These are phyloP conservation scores for Morone saxatilis DNA, from an alignment of 2,113 vertebrate species.

Conservation along the genomic window DNA sequence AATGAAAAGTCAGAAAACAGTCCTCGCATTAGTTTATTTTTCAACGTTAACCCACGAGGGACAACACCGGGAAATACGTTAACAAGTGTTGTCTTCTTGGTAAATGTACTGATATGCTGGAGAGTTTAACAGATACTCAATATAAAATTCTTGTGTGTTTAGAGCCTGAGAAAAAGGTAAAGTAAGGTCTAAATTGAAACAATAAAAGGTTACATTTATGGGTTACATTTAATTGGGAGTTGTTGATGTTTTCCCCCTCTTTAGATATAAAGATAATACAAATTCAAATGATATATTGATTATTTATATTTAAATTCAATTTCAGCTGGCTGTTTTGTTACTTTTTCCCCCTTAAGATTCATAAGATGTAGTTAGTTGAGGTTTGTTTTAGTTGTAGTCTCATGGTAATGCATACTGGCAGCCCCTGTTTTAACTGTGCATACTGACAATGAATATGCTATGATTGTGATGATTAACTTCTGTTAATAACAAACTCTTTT, in stretches of 20 bases:
- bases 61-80: not conserved
- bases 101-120: not conserved
- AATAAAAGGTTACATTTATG: too few relatives aligned
- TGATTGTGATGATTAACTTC: slow-evolving; percentile 23
- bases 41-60: not conserved
- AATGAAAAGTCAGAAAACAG: not conserved
- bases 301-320: not conserved
- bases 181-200: not conserved
- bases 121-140: slow-evolving; percentile 8
- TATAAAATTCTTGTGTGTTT: slow-evolving; percentile 12
- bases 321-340: not conserved
- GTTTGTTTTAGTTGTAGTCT: not conserved
- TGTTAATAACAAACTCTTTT: not conserved
- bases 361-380: not conserved
- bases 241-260: not conserved
- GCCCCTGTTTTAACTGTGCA: not conserved
- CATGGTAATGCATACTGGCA: not conserved
- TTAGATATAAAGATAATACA: not conserved
- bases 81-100: not conserved
- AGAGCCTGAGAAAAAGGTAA: not conserved
- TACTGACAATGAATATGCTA: not conserved
- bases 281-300: slow-evolving; percentile 4
- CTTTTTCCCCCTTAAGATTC: not conserved
- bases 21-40: not conserved
- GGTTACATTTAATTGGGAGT: not conserved